These are phyloP conservation scores for Nephrotoma guestfalica DNA, from an alignment of 2,888 invertebrate genomes.

Conservation along the genomic window DNA sequence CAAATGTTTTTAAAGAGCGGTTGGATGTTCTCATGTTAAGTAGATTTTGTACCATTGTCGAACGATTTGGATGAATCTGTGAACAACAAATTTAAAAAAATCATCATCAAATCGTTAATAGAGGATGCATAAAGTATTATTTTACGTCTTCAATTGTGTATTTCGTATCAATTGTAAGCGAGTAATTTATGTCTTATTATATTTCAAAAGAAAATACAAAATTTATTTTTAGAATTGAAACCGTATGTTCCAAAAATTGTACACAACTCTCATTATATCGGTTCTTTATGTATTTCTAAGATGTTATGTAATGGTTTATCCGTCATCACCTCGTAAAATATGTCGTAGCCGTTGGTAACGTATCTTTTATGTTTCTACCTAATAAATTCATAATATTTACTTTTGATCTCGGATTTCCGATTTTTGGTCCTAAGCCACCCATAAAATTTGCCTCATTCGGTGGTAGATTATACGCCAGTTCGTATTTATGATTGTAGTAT, in stretches of 20 bases:
- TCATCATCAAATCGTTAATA: neutral
- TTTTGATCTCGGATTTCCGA: constrained; percentile 7
- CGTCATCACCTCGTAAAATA: too few relatives aligned
- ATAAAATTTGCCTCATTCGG: constrained; percentile 11
- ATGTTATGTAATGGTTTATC: too few relatives aligned
- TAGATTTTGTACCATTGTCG: constrained; percentile 9
- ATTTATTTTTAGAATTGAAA: neutral
- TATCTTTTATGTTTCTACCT: neutral
- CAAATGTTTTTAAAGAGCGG: constrained; percentile 8
- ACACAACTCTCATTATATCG: too few relatives aligned
- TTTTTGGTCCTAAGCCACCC: constrained; percentile 9
- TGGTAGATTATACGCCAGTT: constrained; percentile 9
- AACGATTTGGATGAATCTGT: constrained; percentile 9
- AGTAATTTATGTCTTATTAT: neutral
- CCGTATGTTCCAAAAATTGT: neutral
- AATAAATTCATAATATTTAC: neutral
- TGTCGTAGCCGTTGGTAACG: too few relatives aligned
- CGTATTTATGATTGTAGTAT: constrained; percentile 7
- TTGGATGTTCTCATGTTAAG: constrained; percentile 10
- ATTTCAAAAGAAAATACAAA: neutral
- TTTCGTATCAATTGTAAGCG: neutral
- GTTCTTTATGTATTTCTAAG: too few relatives aligned
- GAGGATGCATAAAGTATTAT: neutral
- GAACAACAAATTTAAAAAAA: neutral
- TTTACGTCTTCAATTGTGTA: neutral